A percentile compares a stretch with the other conserved stretches of the same genome.
These are phyloP conservation scores for Rhopalosiphum nymphaeae DNA, from an alignment of 2,888 invertebrate species.

Conservation along the genomic window DNA sequence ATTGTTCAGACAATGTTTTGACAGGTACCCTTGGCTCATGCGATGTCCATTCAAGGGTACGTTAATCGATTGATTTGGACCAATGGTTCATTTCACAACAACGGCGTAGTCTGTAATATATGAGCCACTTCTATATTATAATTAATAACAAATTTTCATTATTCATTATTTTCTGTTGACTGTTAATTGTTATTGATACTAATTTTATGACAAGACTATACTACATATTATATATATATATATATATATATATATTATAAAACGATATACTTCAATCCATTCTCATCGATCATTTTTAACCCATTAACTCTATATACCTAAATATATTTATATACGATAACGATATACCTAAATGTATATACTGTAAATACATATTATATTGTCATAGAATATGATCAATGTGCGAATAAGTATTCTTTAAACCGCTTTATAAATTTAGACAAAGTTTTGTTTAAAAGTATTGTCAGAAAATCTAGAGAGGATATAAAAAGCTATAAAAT, in stretches of 20 bases:
- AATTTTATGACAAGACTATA: background rate
- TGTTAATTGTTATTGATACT: constrained; percentile 20
- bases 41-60: constrained; percentile 29
- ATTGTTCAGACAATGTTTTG: constrained; percentile 61
- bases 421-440: background rate
- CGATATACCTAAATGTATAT: background rate
- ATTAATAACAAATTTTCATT: constrained; percentile 9
- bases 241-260: background rate
- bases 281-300: background rate
- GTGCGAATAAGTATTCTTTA: background rate
- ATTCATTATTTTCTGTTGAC: constrained; percentile 3
- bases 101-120: background rate
- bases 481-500: background rate
- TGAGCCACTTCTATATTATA: constrained; percentile 11
- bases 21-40: constrained; percentile 50
- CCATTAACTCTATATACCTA: background rate
- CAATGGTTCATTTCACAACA: constrained; percentile 31
- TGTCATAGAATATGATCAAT: background rate
- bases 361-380: background rate
- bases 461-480: background rate
- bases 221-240: background rate
- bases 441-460: background rate
- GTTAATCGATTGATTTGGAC: constrained; percentile 61
- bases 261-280: background rate
- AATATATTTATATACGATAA: no score